A percentile compares a stretch with the other conserved stretches of the same genome.
These are phyloP conservation scores for Volucella inflata DNA, from an alignment of 2,888 invertebrate genomes.

Conservation along the genomic window DNA sequence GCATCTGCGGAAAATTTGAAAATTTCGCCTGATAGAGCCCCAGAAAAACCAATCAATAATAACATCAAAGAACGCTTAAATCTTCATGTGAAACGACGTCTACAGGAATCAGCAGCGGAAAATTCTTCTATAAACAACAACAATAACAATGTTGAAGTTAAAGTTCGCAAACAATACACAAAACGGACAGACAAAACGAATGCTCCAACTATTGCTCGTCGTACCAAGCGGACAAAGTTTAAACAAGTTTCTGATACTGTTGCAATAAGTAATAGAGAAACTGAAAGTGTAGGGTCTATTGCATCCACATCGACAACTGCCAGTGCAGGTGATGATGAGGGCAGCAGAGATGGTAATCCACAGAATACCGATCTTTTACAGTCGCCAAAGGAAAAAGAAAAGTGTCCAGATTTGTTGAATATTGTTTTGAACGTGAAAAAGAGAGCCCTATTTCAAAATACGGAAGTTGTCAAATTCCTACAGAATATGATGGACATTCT, in stretches of 20 bases:
- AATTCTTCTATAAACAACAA: slow-evolving; percentile 47
- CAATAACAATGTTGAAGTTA: slow-evolving; percentile 54
- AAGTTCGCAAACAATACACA: slow-evolving; percentile 72
- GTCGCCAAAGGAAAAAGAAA: slow-evolving; percentile 79
- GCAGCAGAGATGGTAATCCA: slow-evolving; percentile 77
- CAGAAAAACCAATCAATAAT: slow-evolving; percentile 73
- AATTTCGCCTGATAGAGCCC: slow-evolving; percentile 72
- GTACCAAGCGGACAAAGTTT: slow-evolving; percentile 60
- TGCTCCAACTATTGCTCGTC: slow-evolving; percentile 64
- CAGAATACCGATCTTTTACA: slow-evolving; percentile 70
- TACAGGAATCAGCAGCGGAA: slow-evolving; percentile 78
- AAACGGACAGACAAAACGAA: slow-evolving; percentile 75
- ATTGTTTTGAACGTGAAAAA: slow-evolving; percentile 81
- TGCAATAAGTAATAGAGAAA: slow-evolving; percentile 58
- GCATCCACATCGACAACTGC: slow-evolving; percentile 55
- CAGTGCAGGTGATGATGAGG: slow-evolving; percentile 76
- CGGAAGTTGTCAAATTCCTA: slow-evolving; percentile 81
- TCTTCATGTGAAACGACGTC: slow-evolving; percentile 81
- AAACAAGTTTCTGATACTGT: slow-evolving; percentile 74
- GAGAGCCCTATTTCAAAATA: slow-evolving; percentile 80
- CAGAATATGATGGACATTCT: slow-evolving; percentile 79
- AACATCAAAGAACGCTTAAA: slow-evolving; percentile 82
- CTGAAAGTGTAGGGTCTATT: slow-evolving; percentile 57
- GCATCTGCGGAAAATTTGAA: slow-evolving; percentile 72
- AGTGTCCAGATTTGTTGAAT: slow-evolving; percentile 81